phyloP scores from a whole-genome alignment of 2,113 vertebrate species.

The Labrus mixtus region DNA sequence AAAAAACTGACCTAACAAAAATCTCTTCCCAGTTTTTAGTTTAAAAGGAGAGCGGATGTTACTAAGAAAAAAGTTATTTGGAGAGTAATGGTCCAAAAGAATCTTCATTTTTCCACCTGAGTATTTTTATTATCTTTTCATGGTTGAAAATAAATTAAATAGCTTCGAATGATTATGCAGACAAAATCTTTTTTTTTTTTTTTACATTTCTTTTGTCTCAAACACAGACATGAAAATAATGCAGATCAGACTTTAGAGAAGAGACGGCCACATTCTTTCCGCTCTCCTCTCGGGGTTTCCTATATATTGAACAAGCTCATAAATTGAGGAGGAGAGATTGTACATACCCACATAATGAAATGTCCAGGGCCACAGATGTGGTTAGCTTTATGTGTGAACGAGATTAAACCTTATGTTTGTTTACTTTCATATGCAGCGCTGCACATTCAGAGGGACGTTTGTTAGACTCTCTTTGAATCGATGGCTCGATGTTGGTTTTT shows the following conservation, averaged over 20 bases:
- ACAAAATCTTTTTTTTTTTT: not conserved
- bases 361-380: not conserved
- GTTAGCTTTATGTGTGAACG: not conserved
- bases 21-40: too few relatives aligned
- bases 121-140: too few relatives aligned
- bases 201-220: not conserved
- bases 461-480: not conserved
- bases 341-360: not conserved
- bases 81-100: too few relatives aligned
- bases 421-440: not conserved
- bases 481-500: not conserved
- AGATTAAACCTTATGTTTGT: not conserved
- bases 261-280: too few relatives aligned
- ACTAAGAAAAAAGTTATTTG: too few relatives aligned
- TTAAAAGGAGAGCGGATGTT: too few relatives aligned
- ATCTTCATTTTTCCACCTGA: too few relatives aligned
- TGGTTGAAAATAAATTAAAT: too few relatives aligned
- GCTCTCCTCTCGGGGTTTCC: not conserved
- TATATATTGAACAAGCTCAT: not conserved
- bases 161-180: too few relatives aligned
- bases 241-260: not conserved
- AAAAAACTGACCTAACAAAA: too few relatives aligned
- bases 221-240: not conserved
- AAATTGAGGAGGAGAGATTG: not conserved
- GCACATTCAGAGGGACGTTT: slow-evolving; percentile 7